A percentile compares a stretch with the other conserved stretches of the same genome.
These are phyloP conservation scores for Polyodon spathula DNA, from an alignment of 2,113 vertebrate genomes.

Conservation along the genomic window DNA sequence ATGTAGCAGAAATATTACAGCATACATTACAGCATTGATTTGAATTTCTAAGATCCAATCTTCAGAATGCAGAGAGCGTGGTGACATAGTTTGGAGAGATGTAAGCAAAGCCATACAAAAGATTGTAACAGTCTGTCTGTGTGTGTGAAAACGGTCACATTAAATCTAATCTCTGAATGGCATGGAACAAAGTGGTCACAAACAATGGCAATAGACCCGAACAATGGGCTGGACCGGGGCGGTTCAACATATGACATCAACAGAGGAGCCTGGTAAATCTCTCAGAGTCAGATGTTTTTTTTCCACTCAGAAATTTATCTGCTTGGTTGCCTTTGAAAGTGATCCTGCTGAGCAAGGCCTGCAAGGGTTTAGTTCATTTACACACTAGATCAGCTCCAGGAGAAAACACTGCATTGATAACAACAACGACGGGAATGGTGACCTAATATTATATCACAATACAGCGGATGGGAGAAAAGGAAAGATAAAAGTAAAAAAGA, in stretches of 20 bases:
- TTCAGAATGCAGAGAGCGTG: not conserved
- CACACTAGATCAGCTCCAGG: slow-evolving; percentile 25
- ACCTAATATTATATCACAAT: too few species aligned
- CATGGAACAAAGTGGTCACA: not conserved
- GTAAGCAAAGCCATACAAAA: not conserved
- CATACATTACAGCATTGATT: not conserved
- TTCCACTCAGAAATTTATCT: slow-evolving; percentile 18
- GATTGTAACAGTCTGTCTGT: too few species aligned
- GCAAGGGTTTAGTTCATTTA: slow-evolving; percentile 21
- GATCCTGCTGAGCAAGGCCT: slow-evolving; percentile 18
- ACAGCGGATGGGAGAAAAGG: not conserved
- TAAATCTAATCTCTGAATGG: slow-evolving; percentile 1
- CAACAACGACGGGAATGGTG: not conserved
- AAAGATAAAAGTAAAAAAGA: too few species aligned
- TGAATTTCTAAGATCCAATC: not conserved
- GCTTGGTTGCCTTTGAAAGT: slow-evolving; percentile 30
- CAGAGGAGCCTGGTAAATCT: not conserved
- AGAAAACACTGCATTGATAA: slow-evolving; percentile 11
- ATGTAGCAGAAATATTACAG: not conserved
- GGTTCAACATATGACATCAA: not conserved
- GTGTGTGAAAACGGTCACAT: not conserved
- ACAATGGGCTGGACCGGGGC: not conserved
- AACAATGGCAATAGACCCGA: not conserved
- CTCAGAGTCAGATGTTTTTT: not conserved
- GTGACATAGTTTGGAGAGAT: not conserved